phyloP scores from a whole-genome alignment of 2,113 vertebrate genomes.

The Phocoena sinus region DNA sequence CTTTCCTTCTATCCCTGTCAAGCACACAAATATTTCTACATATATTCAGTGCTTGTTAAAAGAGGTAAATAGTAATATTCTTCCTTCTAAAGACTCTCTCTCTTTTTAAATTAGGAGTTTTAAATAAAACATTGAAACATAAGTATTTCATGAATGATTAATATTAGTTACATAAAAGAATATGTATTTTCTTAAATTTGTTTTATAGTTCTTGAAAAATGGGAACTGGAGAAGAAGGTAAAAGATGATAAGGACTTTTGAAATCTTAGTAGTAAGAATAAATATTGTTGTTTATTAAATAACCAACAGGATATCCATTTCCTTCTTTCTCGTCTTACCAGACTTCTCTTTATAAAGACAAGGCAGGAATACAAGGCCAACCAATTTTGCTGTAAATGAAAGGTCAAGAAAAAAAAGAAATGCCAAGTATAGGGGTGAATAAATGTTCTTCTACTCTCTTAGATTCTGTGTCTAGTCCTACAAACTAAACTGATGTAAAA shows the following conservation, averaged over 20 bases:
- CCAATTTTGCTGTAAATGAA: not conserved
- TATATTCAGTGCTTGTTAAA: not conserved
- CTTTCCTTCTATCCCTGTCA: not conserved
- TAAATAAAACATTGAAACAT: not conserved
- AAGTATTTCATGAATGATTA: not conserved
- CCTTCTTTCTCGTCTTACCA: not conserved
- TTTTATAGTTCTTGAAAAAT: not conserved
- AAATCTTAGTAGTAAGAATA: not conserved
- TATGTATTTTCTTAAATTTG: not conserved
- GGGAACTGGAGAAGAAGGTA: not conserved
- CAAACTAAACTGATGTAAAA: not conserved
- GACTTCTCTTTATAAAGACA: not conserved
- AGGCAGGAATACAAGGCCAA: not conserved
- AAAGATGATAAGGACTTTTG: not conserved
- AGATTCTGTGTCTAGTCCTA: not conserved
- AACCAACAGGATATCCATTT: not conserved
- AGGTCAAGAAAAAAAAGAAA: not conserved
- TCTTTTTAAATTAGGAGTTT: not conserved
- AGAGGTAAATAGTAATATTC: not conserved
- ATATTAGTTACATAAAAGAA: not conserved
- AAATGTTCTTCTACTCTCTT: not conserved
- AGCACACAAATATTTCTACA: not conserved
- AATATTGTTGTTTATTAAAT: not conserved
- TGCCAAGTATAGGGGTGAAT: not conserved
- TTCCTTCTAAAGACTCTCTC: not conserved